phyloP scores from a whole-genome alignment of 2,888 invertebrate species.

The Barypeithes pellucidus region DNA sequence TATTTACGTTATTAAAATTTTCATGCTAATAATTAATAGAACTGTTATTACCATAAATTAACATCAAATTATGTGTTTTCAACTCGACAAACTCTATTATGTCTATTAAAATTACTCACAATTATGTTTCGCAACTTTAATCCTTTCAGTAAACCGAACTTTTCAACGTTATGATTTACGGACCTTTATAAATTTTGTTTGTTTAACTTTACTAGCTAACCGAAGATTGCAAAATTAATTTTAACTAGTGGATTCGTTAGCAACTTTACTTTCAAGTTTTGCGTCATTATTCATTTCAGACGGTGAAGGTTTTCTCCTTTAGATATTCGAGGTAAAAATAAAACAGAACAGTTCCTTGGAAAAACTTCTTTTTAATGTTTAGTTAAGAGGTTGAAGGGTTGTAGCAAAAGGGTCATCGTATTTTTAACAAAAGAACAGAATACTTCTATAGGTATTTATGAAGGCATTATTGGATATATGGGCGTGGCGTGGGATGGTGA shows the following conservation, averaged over 20 bases:
- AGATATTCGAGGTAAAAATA: neutral
- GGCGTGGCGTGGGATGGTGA: too few relatives aligned
- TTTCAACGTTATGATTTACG: slow-evolving; percentile 14
- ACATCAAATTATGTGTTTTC: neutral
- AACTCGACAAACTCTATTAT: neutral
- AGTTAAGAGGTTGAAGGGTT: too few relatives aligned
- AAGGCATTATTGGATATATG: too few relatives aligned
- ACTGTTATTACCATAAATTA: too few relatives aligned
- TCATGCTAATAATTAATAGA: too few relatives aligned
- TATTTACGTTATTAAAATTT: too few relatives aligned
- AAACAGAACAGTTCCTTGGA: too few relatives aligned
- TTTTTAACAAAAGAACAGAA: too few relatives aligned
- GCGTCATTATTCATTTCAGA: slow-evolving; percentile 10
- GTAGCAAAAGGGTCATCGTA: too few relatives aligned
- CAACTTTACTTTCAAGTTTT: slow-evolving; percentile 6
- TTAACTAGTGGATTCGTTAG: slow-evolving; percentile 15
- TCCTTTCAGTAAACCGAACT: neutral
- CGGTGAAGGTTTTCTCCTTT: neutral
- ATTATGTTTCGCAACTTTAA: neutral
- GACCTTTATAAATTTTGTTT: slow-evolving; percentile 16
- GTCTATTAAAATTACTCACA: slow-evolving; percentile 8
- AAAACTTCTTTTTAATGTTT: too few relatives aligned
- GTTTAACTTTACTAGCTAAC: slow-evolving; percentile 17
- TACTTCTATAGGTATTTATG: too few relatives aligned
- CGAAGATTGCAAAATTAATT: slow-evolving; percentile 21